phyloP scores from a whole-genome alignment of 2,113 vertebrate genomes.

The Nothobranchius kuhntae region DNA sequence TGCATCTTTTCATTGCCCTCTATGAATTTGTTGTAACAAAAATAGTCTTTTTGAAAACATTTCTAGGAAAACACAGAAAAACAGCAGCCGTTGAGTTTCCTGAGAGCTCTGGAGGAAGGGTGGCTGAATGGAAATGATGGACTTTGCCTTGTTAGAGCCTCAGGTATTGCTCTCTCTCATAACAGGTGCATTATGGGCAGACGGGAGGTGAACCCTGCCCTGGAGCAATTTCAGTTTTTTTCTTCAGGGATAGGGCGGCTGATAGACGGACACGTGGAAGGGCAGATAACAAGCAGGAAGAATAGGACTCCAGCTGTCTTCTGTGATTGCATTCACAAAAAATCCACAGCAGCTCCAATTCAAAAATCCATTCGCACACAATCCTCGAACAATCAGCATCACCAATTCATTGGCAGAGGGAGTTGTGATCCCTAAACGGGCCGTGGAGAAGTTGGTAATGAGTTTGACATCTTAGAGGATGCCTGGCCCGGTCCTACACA shows the following conservation, averaged over 20 bases:
- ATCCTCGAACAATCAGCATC: constrained; percentile 19
- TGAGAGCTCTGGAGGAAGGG: not conserved
- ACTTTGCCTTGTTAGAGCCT: constrained; percentile 11
- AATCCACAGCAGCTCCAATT: constrained; percentile 1
- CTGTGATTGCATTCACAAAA: constrained; percentile 4
- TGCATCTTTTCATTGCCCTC: constrained; percentile 6
- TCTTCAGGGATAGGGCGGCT: not conserved
- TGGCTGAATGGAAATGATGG: constrained; percentile 10
- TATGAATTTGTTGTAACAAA: constrained; percentile 2
- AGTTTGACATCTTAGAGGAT: constrained; percentile 8
- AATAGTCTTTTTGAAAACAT: constrained; percentile 18
- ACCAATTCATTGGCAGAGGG: constrained; percentile 22
- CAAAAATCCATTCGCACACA: constrained; percentile 14
- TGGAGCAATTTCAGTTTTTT: constrained; percentile 12
- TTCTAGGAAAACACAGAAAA: constrained; percentile 9
- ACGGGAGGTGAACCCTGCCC: constrained; percentile 29
- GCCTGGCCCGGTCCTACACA: no score
- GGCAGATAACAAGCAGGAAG: constrained; percentile 12
- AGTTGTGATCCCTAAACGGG: constrained; percentile 33
- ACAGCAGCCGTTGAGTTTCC: not conserved
- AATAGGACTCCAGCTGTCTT: constrained; percentile 3
- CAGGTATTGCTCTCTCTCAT: constrained; percentile 22
- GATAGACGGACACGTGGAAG: constrained; percentile 10
- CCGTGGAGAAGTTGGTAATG: constrained; percentile 35
- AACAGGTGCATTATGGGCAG: constrained; percentile 39